Evolutionary conservation across 2,888 invertebrate species (phyloP), one percentile per base, ranked within the genome.

Genomic region (Autographa pulchrina): DNA sequence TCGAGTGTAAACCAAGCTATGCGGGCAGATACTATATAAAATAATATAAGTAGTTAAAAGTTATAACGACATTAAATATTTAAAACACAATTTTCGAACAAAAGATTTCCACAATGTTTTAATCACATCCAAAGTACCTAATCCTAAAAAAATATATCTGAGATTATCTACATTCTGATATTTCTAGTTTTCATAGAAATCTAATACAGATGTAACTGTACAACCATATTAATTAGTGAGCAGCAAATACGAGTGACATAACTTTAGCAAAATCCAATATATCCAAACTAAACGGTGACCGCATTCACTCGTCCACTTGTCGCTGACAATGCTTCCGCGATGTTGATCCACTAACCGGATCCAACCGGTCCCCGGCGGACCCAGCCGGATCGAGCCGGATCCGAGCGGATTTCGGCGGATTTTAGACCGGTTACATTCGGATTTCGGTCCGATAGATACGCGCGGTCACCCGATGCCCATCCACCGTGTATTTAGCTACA

Each of bases 381-480:
- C 79, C 79, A 61, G 68, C 83, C 85, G 81, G 85, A 74, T 85
- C 79, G 78, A 61, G 68, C 83, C 85, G 81, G 86, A 81, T 83
- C 65, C 69, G 73, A 74, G 84, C 83, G 89, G 89, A 86, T 86
- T 82, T 85, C 65, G 81, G 73, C 83, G 88, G 89, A 85, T 88
- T 84, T 85, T 80, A 82, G 80, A 76, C 87, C 85, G 89, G 88
- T 85, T 87, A 79, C 81, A 77, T 81, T 85, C 89, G 88, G 89
- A 91, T 88, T 85, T 89, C 82, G 88, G 88, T 83, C 85, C 85
- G 89, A 86, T 86, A 91, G 90, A 91, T 89, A 88, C 82, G 82
- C 80, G 76, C 79, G 83, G 84, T 79, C 81, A 80, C 70, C 84
- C 85, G 83, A 76, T 81, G 84, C 79, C 83, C 86, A 84, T 65